Evolutionary conservation across 2,797 vertebrate genomes (phyloP).

Genomic region (Scyliorhinus canicula): DNA sequence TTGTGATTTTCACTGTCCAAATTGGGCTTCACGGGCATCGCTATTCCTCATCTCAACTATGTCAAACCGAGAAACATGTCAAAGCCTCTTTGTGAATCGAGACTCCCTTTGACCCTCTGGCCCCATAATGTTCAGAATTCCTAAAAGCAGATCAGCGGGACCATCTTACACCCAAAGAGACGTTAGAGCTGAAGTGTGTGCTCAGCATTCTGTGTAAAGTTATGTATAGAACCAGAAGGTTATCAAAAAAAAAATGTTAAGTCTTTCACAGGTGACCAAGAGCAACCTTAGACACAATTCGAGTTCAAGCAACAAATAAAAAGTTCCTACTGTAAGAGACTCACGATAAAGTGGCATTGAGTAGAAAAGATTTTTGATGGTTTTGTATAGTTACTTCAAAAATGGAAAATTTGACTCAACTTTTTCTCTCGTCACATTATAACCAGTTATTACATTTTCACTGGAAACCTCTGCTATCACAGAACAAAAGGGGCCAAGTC

Average conservation of each 20-base stretch:
- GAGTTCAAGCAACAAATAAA: not conserved
- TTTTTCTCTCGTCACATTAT: not conserved
- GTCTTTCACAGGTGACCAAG: not conserved
- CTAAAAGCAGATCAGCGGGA: not conserved
- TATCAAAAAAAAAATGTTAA: not conserved
- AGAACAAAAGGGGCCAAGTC: not conserved
- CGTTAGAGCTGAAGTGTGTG: not conserved
- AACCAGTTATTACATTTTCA: not conserved
- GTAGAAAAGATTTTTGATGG: not conserved
- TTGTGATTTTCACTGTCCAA: no score
- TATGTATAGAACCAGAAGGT: not conserved
- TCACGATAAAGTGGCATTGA: not conserved
- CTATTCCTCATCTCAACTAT: not conserved
- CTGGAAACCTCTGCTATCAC: not conserved
- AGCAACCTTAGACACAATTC: not conserved
- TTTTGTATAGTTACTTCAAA: not conserved
- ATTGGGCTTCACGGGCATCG: not conserved
- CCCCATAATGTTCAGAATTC: not conserved
- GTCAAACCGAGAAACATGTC: not conserved
- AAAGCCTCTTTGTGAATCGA: not conserved
- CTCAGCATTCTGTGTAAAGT: not conserved
- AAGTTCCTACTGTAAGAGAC: not conserved
- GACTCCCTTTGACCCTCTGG: not conserved
- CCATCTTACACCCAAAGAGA: not conserved
- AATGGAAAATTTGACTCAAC: not conserved